Evolutionary conservation across 2,113 vertebrate genomes (phyloP), one percentile per base, ranked within the genome.

Genomic region (Halichoeres trimaculatus): DNA sequence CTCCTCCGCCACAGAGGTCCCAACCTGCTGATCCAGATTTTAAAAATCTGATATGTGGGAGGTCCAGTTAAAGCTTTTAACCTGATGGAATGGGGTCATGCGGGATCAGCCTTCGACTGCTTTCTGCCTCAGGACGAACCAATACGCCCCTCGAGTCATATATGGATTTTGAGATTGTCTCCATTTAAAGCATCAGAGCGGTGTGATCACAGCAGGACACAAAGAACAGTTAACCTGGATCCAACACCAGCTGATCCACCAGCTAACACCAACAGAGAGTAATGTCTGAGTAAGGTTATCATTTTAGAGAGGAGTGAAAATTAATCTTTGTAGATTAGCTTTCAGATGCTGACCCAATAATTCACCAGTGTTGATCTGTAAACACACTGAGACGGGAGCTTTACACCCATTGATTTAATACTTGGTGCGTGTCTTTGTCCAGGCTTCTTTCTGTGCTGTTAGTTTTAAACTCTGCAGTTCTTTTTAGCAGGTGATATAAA

Each of bases 111-210:
- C 24, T 55, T 80, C 14, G 17, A 74, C 34, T 4, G 20, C 4
- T 56, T 62, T 70, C 40, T 56, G 69, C 76, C 70, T 59, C 38
- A 11, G 65, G 80, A 73, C 65, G 64, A 22, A 8, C 43, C 6
- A 23, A 34, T 47, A 30, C 38, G 2, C 8, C 38, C 70, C 70
- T 64, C 41, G 26, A 38, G 61, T 24, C 74, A 66, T 23, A 2
- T 60, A 88, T 78, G 1, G 83, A 88, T 85, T 78, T 88, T 58
- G 70, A 36, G 17, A 80, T 67, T 0, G 13, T 56, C 43, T 53
- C 38, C 34, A 54, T 78, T 76, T 58, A 70, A 70, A 62, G 17
- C 41, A 40, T 55, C 51, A 74, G 41, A 1, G 10, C 4, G 12
- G 14, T 7, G 1, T 16, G 53, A 58, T 60, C 65, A 36, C 51